Evolutionary conservation across 2,888 invertebrate genomes (phyloP), one percentile per base, ranked within the genome.

Genomic region (Hemithea aestivaria): DNA sequence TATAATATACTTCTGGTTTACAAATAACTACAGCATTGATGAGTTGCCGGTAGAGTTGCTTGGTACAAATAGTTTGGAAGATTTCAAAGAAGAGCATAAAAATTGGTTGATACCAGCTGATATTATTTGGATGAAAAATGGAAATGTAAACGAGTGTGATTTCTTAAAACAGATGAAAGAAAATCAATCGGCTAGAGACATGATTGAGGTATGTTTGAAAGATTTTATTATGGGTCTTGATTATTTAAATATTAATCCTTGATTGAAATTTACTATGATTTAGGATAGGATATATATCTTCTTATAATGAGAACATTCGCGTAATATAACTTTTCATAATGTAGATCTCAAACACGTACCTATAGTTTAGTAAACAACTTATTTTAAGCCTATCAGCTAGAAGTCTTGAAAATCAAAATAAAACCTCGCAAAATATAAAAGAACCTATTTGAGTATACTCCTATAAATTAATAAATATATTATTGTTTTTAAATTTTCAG

Each of bases 1-100:
- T 12, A 56, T 91, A 26, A 43, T 90, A 8, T 63, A 82, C 28
- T 75, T 66, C 43, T 91, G 91, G 90, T 74, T 87, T 45, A 51
- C 64, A 5, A 70, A 68, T 22, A 67, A 73, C 7, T 70, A 73
- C 35, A 56, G 57, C 1, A 46, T 87, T 1, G 60, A 73, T n/a
- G 70, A 72, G 8, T 76, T 90, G 29, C 89, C 89, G 0, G 62
- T 83, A 26, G 48, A 52, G 22, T 59, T 90, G 30, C 74, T 84
- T 27, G 78, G 75, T 6, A 84, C 71, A 44, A 49, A 68, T 7
- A 65, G 56, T 10, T 50, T 71, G 2, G 58, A 71, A n/a, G 43
- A 54, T 5, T 88, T 90, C 51, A 50, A 88, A 34, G 73, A 80
- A 31, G 75, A 66, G 34, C 82, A 89, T 49, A 60, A 83, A 39